Evolutionary conservation across 2,888 invertebrate species (phyloP).

Genomic region (Gonocerus acuteangulatus): DNA sequence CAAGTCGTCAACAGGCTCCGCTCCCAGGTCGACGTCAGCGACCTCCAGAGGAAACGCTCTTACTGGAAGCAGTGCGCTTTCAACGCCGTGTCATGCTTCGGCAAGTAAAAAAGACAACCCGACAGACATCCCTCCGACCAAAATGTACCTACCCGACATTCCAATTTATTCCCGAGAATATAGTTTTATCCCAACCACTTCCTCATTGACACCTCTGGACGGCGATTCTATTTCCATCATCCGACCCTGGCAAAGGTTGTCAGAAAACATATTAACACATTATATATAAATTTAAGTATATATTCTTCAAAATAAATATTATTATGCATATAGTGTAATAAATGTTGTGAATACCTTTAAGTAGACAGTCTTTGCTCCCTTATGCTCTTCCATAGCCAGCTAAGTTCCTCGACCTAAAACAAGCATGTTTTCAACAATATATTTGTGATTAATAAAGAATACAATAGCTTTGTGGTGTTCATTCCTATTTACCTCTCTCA

Average conservation of each 20-base stretch:
- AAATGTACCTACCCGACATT: too few species aligned
- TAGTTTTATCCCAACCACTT: too few species aligned
- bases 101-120: slow-evolving; percentile 43
- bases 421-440: slow-evolving; percentile 7
- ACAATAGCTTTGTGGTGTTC: background rate
- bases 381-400: slow-evolving; percentile 47
- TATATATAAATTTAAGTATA: background rate
- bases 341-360: slow-evolving; percentile 17
- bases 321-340: slow-evolving; percentile 2
- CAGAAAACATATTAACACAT: background rate
- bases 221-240: too few species aligned
- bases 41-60: slow-evolving; percentile 48
- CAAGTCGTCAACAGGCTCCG: slow-evolving; percentile 47
- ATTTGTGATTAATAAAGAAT: slow-evolving; percentile 6
- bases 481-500: background rate
- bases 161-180: too few species aligned
- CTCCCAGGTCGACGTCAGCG: slow-evolving; percentile 45
- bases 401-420: slow-evolving; percentile 27
- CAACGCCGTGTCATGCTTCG: slow-evolving; percentile 53
- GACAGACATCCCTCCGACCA: background rate
- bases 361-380: slow-evolving; percentile 39
- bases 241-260: background rate
- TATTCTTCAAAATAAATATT: background rate
- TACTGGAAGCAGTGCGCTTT: slow-evolving; percentile 54
- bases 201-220: too few species aligned